phyloP scores from a whole-genome alignment of 1,140 invertebrate species.

The Drosophila triauraria region DNA sequence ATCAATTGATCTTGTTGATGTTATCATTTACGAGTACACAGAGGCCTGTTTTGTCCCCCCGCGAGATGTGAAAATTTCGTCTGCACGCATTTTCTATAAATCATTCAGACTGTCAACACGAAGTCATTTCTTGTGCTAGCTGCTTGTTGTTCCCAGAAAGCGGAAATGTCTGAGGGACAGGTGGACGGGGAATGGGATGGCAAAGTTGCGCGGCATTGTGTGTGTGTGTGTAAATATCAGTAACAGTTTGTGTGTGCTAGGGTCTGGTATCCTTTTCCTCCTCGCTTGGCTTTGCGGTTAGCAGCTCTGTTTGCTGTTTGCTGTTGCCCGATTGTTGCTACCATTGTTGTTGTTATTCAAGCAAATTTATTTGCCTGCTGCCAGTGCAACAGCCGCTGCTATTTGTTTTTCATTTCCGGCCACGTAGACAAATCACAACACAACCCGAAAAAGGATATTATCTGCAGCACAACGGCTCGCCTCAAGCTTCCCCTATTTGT shows the following conservation, averaged over 20 bases:
- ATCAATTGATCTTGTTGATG: constrained; percentile 35
- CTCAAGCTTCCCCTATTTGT: constrained; percentile 63
- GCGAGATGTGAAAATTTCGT: constrained; percentile 46
- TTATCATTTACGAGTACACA: constrained; percentile 27
- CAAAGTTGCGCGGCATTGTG: constrained; percentile 42
- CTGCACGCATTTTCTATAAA: constrained; percentile 76
- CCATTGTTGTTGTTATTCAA: constrained; percentile 59
- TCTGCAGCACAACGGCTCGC: constrained; percentile 71
- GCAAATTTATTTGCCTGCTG: constrained; percentile 58
- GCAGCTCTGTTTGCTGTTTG: constrained; percentile 56
- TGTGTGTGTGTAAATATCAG: constrained; percentile 32
- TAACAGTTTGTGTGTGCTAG: constrained; percentile 43
- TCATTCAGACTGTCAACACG: constrained; percentile 77
- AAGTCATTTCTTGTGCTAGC: constrained; percentile 63
- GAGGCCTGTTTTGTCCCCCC: neutral
- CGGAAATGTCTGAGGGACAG: constrained; percentile 62
- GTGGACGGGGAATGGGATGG: neutral
- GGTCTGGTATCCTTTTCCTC: constrained; percentile 11
- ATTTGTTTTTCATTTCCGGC: constrained; percentile 83
- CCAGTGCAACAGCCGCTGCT: constrained; percentile 34
- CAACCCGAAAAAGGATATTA: constrained; percentile 75
- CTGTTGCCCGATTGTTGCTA: constrained; percentile 50
- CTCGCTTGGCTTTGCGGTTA: constrained; percentile 48
- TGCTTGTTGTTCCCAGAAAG: constrained; percentile 54
- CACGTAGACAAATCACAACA: constrained; percentile 79